Evolutionary conservation across 2,888 invertebrate species (phyloP).

Genomic region (Xestoiulus laeticollis): DNA sequence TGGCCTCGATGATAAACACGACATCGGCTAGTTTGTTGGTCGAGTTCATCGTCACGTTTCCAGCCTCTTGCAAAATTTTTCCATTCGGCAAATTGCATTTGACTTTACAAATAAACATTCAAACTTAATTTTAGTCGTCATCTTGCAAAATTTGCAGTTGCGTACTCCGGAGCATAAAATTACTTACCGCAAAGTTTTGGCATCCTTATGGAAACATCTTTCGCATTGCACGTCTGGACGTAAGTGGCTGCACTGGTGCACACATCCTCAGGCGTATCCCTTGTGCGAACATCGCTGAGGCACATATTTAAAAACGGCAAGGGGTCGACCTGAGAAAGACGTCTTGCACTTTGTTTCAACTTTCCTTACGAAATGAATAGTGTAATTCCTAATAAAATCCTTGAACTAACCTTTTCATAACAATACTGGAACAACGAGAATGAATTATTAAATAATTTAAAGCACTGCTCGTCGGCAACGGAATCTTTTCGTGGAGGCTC

Average conservation of each 20-base stretch:
- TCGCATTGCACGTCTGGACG: slow-evolving; percentile 77
- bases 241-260: slow-evolving; percentile 85
- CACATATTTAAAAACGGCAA: slow-evolving; percentile 65
- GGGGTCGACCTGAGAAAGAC: slow-evolving; percentile 62
- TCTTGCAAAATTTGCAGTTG: neutral
- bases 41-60: slow-evolving; percentile 73
- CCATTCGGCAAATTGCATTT: slow-evolving; percentile 78
- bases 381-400: neutral
- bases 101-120: slow-evolving; percentile 57
- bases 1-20: slow-evolving; percentile 88
- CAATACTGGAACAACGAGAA: slow-evolving; percentile 64
- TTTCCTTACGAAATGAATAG: neutral
- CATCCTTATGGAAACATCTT: slow-evolving; percentile 79
- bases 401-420: slow-evolving; percentile 66
- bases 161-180: neutral
- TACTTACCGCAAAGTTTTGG: slow-evolving; percentile 82
- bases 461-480: slow-evolving; percentile 35
- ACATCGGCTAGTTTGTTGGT: slow-evolving; percentile 75
- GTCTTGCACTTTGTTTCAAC: neutral
- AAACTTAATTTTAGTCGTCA: slow-evolving; percentile 2
- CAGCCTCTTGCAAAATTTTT: slow-evolving; percentile 77
- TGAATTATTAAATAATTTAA: slow-evolving; percentile 50
- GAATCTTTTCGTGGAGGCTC: slow-evolving; percentile 45
- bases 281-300: slow-evolving; percentile 59
- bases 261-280: slow-evolving; percentile 66